Percentiles rank a stretch among this genome's conserved stretches.
phyloP scores from a whole-genome alignment of 2,113 vertebrate species.

The Macrotis lagotis region DNA sequence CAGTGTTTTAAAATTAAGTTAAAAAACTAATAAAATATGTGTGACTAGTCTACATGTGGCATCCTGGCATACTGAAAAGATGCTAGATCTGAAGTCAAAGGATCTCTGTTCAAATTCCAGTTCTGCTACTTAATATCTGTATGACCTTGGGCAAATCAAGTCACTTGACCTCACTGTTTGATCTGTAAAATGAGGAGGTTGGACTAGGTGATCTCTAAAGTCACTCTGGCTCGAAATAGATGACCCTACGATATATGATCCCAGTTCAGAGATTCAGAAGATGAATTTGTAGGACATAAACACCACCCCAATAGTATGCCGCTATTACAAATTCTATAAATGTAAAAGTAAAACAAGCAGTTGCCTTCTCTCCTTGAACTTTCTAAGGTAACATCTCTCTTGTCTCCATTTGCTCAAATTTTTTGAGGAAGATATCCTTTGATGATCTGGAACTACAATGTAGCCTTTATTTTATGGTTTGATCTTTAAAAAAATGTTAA shows the following conservation, averaged over 20 bases:
- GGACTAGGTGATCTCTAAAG: neutral
- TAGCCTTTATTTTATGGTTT: neutral
- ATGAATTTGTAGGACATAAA: neutral
- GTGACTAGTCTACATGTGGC: neutral
- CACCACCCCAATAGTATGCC: neutral
- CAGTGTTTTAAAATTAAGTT: neutral
- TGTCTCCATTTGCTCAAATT: neutral
- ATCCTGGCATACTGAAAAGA: neutral
- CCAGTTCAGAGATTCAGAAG: neutral
- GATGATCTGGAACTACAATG: neutral
- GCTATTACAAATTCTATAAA: conserved; percentile 47
- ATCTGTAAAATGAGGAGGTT: neutral
- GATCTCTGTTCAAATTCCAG: neutral
- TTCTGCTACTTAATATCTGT: neutral
- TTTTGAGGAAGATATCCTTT: conserved; percentile 17
- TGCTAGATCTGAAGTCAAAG: neutral
- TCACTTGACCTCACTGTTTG: neutral
- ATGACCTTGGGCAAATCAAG: neutral
- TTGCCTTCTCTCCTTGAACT: neutral
- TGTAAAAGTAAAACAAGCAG: neutral
- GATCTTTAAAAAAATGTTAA: neutral
- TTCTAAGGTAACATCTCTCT: neutral
- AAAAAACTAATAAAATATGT: neutral
- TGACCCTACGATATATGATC: neutral
- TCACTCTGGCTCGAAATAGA: neutral